Evolutionary conservation across 2,797 vertebrate species (phyloP), one percentile per base, ranked within the genome.

Genomic region (Euthynnus affinis): DNA sequence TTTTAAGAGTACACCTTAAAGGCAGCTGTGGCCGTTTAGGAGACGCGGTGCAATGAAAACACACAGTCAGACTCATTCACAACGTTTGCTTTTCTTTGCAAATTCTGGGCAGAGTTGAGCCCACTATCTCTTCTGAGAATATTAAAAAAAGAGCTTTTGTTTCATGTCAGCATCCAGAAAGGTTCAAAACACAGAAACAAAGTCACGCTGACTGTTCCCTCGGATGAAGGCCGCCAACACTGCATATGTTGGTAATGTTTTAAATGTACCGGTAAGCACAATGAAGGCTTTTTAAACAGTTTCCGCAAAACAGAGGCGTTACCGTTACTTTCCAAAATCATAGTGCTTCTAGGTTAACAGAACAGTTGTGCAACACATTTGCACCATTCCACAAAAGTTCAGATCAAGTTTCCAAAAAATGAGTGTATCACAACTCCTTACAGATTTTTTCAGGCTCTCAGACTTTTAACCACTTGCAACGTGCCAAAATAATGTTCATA

Each of bases 1-100:
- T 80, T 71, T 71, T 86, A 72, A 83, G 60, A 73, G 56, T 18
- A 74, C 68, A 79, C 61, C 81, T 71, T n/a, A n/a, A 29, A 53
- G 57, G 67, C 76, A 77, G 75, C 74, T 73, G 69, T 52, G 68
- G 57, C 27, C 60, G 44, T 65, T 58, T 68, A 52, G 55, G 40
- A 82, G 23, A 67, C 62, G 13, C 5, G 18, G 55, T 32, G 66
- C 61, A 59, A 42, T 55, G 27, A 59, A 74, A 79, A 61, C 62
- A 81, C 56, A 46, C 27, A 13, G 49, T 48, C 53, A 53, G 49
- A 67, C 51, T 70, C 34, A 34, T 74, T 85, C 66, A 57, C 44
- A 48, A 12, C 40, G 34, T 74, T 59, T 72, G 34, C 17, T 57
- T 68, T 66, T 71, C 57, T 82, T 71, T 85, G n/a, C 1, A 56